These are phyloP conservation scores for Globia sparganii DNA, from an alignment of 2,888 invertebrate species.

Conservation along the genomic window DNA sequence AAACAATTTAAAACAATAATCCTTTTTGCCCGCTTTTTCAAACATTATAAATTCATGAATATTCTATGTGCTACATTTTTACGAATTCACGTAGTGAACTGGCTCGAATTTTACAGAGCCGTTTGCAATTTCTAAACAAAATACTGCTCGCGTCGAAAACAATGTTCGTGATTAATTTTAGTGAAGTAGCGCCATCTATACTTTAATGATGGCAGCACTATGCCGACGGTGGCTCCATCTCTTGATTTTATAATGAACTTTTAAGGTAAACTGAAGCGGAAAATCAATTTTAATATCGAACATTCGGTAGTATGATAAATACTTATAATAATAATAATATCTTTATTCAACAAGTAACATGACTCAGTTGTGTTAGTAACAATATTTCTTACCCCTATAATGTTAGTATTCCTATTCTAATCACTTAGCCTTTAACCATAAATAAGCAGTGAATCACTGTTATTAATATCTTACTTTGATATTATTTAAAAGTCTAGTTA, in stretches of 20 bases:
- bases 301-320: too few species aligned
- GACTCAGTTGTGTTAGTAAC: too few species aligned
- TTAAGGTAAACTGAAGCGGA: rapidly evolving
- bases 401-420: too few species aligned
- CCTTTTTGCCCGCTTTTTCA: conserved; percentile 37
- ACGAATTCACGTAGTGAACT: conserved; percentile 35
- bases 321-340: background rate
- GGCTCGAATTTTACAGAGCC: conserved; percentile 39
- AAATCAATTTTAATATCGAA: conserved; percentile 9
- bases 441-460: too few species aligned
- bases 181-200: conserved; percentile 49
- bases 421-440: too few species aligned
- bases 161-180: conserved; percentile 16
- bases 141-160: background rate
- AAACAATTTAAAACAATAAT: conserved; percentile 38
- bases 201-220: background rate
- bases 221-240: conserved; percentile 23
- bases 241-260: background rate
- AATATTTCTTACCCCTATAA: too few species aligned
- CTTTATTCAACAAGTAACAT: too few species aligned
- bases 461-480: background rate
- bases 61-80: conserved; percentile 45
- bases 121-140: conserved; percentile 34
- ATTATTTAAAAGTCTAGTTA: background rate
- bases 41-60: conserved; percentile 50